Percentiles rank a stretch among this genome's conserved stretches.
phyloP scores from a whole-genome alignment of 1,140 invertebrate species.

The Stenopsyche tienmushanensis region DNA sequence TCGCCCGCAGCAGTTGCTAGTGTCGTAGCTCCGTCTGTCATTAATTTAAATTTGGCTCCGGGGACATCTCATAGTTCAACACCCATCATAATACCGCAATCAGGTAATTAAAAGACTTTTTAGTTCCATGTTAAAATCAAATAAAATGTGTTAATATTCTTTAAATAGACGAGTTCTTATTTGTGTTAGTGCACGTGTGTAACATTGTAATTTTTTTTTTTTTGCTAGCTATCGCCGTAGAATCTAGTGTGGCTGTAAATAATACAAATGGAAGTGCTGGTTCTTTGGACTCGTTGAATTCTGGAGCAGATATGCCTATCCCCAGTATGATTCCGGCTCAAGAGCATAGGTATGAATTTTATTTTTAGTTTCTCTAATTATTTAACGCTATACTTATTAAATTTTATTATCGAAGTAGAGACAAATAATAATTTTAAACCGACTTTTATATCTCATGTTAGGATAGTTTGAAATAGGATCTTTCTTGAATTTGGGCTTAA shows the following conservation, averaged over 20 bases:
- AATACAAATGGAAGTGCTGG: constrained; percentile 28
- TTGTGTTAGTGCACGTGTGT: neutral
- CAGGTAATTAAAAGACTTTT: neutral
- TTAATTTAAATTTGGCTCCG: constrained; percentile 29
- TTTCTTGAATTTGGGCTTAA: too few species aligned
- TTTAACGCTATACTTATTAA: neutral
- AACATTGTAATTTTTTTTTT: constrained; percentile 13
- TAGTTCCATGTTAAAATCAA: neutral
- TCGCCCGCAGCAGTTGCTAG: constrained; percentile 18
- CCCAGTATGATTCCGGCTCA: constrained; percentile 25
- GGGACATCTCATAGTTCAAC: constrained; percentile 14
- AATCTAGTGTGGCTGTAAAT: constrained; percentile 25
- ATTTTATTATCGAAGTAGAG: constrained; percentile 1
- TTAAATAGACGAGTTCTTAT: neutral
- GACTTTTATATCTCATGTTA: too few species aligned
- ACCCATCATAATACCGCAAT: neutral
- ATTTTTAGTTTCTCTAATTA: neutral
- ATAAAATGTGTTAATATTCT: neutral
- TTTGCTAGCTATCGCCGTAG: constrained; percentile 33
- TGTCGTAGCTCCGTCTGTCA: constrained; percentile 28
- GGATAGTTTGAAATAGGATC: too few species aligned
- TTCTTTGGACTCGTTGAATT: constrained; percentile 24
- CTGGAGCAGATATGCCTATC: constrained; percentile 31
- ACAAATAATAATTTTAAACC: too few species aligned
- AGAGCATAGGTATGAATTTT: constrained; percentile 29